A percentile compares a stretch with the other conserved stretches of the same genome.
These are phyloP conservation scores for Laupala kohalensis DNA, from an alignment of 1,140 invertebrate genomes.

Conservation along the genomic window DNA sequence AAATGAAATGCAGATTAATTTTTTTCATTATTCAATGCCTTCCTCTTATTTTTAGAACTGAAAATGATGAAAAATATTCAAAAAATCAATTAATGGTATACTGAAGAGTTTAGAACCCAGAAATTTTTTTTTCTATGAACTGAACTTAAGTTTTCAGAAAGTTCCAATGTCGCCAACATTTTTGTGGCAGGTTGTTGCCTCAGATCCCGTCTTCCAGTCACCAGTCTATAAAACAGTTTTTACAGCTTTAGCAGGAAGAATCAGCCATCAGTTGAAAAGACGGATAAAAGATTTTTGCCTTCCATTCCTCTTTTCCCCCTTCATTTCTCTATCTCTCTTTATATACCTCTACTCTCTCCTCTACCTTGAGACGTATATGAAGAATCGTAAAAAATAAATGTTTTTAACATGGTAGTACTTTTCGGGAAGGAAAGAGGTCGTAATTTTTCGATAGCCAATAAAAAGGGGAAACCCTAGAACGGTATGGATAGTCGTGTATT, in stretches of 20 bases:
- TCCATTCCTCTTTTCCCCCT: neutral
- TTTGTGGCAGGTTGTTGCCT: neutral
- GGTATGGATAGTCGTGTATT: no score
- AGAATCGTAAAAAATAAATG: neutral
- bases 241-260: neutral
- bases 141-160: no score
- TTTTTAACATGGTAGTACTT: neutral
- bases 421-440: neutral
- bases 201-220: neutral
- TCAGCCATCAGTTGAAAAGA: neutral
- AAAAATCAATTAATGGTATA: no score
- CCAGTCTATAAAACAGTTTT: neutral
- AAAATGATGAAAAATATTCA: no score
- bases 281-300: neutral
- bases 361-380: neutral
- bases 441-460: neutral
- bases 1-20: no score
- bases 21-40: no score
- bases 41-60: no score
- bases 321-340: neutral
- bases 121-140: no score
- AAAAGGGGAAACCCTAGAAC: neutral
- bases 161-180: no score
- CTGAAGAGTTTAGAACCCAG: no score
- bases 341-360: neutral